Base-by-base conservation (phyloP, 30 jellyfish, hydroid and myxozoan species). In the Aurelia aurita region DNA sequence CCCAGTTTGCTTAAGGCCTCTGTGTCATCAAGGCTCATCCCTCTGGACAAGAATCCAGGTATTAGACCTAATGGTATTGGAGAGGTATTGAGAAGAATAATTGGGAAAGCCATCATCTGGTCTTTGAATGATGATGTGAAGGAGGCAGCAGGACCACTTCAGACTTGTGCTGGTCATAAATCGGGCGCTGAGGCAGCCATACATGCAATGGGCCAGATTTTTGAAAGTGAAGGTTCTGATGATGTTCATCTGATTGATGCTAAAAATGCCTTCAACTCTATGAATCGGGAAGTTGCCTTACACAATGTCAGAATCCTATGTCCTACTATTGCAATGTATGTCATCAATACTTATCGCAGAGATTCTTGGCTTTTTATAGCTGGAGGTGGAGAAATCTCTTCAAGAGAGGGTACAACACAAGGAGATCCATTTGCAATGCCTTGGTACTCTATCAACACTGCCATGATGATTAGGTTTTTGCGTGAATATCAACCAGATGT, bases 381-480 rank as follows among this genome's bases (percentile, higher is more conserved):
- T 8, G 90, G 90, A 26, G 70, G 74, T 16, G 46, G 13, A n/a
- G 87, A 59, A 19, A 12, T 79, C 18, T 15, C 39, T 10, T 79
- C 90, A 14, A 74, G 20, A 28, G 91, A 80, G 4, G 91, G 91
- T 3, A 80, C 91, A 39, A 80, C 91, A 19, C n/a, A n/a, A n/a
- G n/a, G n/a, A n/a, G n/a, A n/a, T n/a, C n/a, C n/a, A n/a, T n/a
- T n/a, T n/a, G n/a, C 91, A n/a, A n/a, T n/a, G n/a, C n/a, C n/a
- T n/a, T n/a, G n/a, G n/a, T n/a, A n/a, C n/a, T n/a, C n/a, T n/a
- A n/a, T n/a, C n/a, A n/a, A n/a, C n/a, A n/a, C n/a, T n/a, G n/a
- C n/a, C n/a, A n/a, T n/a, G n/a, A n/a, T n/a, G n/a, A n/a, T n/a
- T n/a, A n/a, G n/a, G n/a, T n/a, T n/a, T n/a, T n/a, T n/a, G n/a